Base-by-base conservation (phyloP, 2,888 invertebrate species). In the Eilema depressum region DNA sequence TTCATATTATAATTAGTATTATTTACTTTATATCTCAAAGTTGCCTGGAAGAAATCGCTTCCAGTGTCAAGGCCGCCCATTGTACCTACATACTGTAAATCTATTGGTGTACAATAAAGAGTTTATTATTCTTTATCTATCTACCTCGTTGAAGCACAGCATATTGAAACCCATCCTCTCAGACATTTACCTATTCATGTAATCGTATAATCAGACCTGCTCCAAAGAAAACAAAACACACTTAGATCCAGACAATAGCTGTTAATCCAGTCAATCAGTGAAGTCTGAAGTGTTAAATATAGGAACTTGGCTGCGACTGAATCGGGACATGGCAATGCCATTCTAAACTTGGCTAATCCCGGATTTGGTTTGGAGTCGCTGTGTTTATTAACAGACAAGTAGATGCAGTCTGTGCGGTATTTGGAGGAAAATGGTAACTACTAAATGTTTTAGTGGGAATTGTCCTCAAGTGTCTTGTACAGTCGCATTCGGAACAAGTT, bases 331-430 rank as follows among this genome's bases (percentile, higher is more conserved):
- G 75, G 77, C 79, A 80, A 76, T 79, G 79, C 85, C 76, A 84
- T 85, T 80, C 78, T 75, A 75, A 85, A 84, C 76, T 85, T 84
- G 67, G 26, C 70, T 84, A 83, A 84, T 79, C 82, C 80, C 73
- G 67, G 78, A 72, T 82, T 80, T 75, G 66, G 71, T 30, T 65
- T 65, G 26, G 69, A 81, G 78, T 80, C 74, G 70, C 33, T 33
- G 70, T 69, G 69, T 70, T 73, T 70, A 74, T 78, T 76, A 82
- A 66, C 73, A 67, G 70, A 68, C 73, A 66, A 73, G 65, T 69
- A 73, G 33, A 72, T 80, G 63, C 63, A 71, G 60, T 33, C 63
- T 11, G 30, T 60, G 57, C 28, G 61, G 37, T 64, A 33, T n/a
- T 30, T 25, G 17, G 20, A 61, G 61, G 30, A 69, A 28, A 64